These are phyloP conservation scores for Diachasma alloeum DNA, from an alignment of 1,140 invertebrate genomes.

Conservation along the genomic window DNA sequence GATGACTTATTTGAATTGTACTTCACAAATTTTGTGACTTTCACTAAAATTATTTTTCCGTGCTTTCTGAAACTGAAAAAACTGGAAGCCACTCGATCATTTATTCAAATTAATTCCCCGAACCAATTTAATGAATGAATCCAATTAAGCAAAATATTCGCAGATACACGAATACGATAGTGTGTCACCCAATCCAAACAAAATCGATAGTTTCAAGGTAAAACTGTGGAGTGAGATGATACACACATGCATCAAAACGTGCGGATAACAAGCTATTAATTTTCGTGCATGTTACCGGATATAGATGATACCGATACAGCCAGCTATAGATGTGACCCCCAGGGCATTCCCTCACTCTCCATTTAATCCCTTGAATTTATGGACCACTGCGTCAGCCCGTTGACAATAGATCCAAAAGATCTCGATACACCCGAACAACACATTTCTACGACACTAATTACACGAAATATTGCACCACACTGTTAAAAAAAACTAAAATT, in stretches of 20 bases:
- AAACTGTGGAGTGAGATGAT: neutral
- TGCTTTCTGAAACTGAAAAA: too few species aligned
- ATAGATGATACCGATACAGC: conserved; percentile 3
- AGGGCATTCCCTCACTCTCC: neutral
- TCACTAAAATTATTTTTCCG: too few species aligned
- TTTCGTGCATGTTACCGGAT: conserved; percentile 20
- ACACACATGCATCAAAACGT: neutral
- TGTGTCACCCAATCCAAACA: neutral
- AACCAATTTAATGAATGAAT: too few species aligned
- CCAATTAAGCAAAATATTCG: too few species aligned
- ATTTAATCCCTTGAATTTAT: conserved; percentile 6
- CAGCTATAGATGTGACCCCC: conserved; percentile 18
- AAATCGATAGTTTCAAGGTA: neutral
- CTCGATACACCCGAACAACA: neutral
- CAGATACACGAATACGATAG: too few species aligned
- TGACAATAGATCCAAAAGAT: neutral
- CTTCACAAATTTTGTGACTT: too few species aligned
- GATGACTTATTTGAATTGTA: too few species aligned
- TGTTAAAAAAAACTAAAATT: too few species aligned
- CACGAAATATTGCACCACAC: too few species aligned
- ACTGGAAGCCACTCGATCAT: too few species aligned
- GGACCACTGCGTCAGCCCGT: neutral
- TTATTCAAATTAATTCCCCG: too few species aligned
- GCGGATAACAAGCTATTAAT: conserved; percentile 26
- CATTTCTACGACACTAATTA: too few species aligned